These are phyloP conservation scores for Lutra lutra DNA, from an alignment of 2,797 vertebrate genomes.

Conservation along the genomic window DNA sequence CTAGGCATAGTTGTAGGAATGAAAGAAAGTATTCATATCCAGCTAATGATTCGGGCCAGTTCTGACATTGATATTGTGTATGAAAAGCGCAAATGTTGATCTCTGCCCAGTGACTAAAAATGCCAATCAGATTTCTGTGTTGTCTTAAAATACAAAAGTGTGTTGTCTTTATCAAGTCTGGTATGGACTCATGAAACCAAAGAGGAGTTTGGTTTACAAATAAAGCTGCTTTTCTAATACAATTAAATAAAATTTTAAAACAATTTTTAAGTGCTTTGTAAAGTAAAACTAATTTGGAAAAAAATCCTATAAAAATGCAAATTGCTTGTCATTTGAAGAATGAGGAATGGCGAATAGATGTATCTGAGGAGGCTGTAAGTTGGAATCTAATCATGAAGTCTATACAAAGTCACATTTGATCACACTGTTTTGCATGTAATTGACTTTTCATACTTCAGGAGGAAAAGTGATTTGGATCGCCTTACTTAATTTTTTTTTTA, in stretches of 20 bases:
- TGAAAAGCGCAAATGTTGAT: constrained; percentile 58
- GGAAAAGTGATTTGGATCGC: not conserved
- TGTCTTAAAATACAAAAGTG: constrained; percentile 58
- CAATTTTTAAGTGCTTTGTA: not conserved
- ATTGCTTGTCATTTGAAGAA: not conserved
- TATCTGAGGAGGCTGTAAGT: not conserved
- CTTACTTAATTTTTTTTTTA: not conserved
- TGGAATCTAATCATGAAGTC: not conserved
- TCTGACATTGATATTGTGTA: constrained; percentile 70
- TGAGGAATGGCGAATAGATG: not conserved
- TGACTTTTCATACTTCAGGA: not conserved
- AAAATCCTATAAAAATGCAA: not conserved
- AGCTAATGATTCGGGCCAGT: constrained; percentile 49
- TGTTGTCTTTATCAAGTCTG: constrained; percentile 48
- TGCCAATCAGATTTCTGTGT: constrained; percentile 61
- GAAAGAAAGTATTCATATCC: constrained; percentile 71
- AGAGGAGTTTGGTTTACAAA: not conserved
- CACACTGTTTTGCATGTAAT: not conserved
- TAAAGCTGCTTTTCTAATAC: constrained; percentile 46
- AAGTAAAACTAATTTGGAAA: not conserved
- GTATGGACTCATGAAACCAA: not conserved
- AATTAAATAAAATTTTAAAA: not conserved
- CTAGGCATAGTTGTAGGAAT: constrained; percentile 33
- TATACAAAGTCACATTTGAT: not conserved
- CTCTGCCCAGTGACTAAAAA: constrained; percentile 57